Percentiles rank a stretch among this genome's conserved stretches.
phyloP scores from a whole-genome alignment of 2,888 invertebrate genomes.

The Cephus sareptanus region DNA sequence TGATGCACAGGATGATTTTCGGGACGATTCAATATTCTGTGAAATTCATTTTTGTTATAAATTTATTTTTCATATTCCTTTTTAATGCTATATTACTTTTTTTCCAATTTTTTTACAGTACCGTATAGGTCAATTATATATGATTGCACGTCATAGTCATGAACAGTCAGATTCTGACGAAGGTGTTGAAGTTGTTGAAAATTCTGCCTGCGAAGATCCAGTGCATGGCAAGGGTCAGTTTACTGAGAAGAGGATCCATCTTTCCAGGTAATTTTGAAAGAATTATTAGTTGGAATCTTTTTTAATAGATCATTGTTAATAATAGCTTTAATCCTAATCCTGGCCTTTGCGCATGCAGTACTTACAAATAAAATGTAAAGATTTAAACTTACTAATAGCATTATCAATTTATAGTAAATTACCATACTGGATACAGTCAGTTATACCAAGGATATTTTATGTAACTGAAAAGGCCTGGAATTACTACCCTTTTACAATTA shows the following conservation, averaged over 20 bases:
- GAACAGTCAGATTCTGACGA: constrained; percentile 91
- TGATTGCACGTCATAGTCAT: constrained; percentile 93
- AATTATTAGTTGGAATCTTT: constrained; percentile 5
- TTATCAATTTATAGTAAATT: constrained; percentile 75
- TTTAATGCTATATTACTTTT: neutral
- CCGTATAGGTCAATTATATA: constrained; percentile 90
- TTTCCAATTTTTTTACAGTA: constrained; percentile 73
- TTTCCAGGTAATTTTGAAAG: constrained; percentile 76
- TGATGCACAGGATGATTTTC: constrained; percentile 5
- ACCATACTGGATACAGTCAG: constrained; percentile 89
- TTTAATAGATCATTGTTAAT: neutral
- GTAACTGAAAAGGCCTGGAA: constrained; percentile 96
- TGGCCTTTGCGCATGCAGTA: neutral
- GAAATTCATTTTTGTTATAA: neutral
- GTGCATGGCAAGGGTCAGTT: constrained; percentile 86
- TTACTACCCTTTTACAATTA: constrained; percentile 91
- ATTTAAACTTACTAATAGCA: neutral
- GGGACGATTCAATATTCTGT: neutral
- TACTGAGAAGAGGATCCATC: constrained; percentile 90
- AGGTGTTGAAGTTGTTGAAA: constrained; percentile 91
- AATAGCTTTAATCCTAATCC: neutral
- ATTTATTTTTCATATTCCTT: constrained; percentile 22
- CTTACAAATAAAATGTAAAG: neutral
- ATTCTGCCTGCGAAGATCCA: constrained; percentile 82
- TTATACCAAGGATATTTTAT: constrained; percentile 91